Conservation (phyloP, 1,140 invertebrate species). For the Brachionus calyciflorus region DNA sequence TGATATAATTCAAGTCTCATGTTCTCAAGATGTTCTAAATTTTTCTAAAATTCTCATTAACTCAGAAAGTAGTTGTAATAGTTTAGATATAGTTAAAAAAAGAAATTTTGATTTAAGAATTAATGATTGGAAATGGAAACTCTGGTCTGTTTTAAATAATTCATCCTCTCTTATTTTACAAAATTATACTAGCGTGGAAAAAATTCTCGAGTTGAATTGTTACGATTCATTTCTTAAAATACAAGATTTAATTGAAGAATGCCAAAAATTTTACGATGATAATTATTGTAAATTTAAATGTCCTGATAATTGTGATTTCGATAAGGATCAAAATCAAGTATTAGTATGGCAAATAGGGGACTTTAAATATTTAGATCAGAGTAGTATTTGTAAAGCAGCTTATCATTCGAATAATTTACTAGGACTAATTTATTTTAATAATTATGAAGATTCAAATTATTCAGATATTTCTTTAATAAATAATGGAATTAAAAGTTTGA, state of each 20-base stretch:
- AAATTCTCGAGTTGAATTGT: background rate
- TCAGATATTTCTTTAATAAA: background rate
- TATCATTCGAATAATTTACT: background rate
- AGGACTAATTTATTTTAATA: background rate
- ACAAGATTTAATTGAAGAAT: slow-evolving; percentile 13
- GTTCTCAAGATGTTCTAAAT: background rate
- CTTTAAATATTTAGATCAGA: background rate
- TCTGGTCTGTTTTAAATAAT: background rate
- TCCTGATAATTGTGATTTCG: background rate
- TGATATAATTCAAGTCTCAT: background rate
- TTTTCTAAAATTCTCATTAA: background rate
- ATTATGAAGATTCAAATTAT: background rate
- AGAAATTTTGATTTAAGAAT: too few relatives aligned
- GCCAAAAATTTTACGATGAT: background rate
- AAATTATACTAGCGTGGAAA: background rate
- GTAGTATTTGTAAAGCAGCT: slow-evolving; percentile 25
- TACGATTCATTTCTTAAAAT: background rate
- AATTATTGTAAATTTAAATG: slow-evolving; percentile 7
- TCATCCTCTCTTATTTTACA: background rate
- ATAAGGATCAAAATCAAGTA: background rate
- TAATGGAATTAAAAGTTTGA: background rate
- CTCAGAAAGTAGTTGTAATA: background rate
- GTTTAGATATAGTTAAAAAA: too few relatives aligned
- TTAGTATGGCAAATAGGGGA: background rate
- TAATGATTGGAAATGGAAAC: too few relatives aligned